These are phyloP conservation scores for Lucilia sericata DNA, from an alignment of 1,140 invertebrate genomes.

Conservation along the genomic window DNA sequence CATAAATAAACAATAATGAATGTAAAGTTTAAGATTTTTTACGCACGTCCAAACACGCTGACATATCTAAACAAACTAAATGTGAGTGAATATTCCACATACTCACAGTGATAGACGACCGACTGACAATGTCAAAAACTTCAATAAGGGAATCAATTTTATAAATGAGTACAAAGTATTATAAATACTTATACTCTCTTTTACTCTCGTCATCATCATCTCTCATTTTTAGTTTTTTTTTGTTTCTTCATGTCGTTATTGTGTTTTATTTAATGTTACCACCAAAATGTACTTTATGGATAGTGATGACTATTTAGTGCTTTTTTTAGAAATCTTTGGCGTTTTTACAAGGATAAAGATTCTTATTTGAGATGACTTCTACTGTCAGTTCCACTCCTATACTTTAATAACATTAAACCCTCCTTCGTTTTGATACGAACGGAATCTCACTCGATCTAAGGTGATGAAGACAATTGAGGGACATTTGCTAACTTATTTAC, in stretches of 20 bases:
- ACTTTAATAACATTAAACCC: too few species aligned
- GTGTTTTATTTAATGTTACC: conserved; percentile 13
- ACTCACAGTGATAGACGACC: neutral
- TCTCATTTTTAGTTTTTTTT: neutral
- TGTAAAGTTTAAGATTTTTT: neutral
- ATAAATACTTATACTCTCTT: neutral
- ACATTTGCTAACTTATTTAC: too few species aligned
- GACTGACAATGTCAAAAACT: conserved; percentile 33
- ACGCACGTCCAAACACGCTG: conserved; percentile 21
- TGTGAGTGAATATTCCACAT: neutral
- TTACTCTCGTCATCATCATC: neutral
- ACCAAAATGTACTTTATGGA: conserved; percentile 1
- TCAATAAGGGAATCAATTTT: conserved; percentile 36
- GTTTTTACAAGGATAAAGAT: too few species aligned
- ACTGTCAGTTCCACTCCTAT: too few species aligned
- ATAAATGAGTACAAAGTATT: conserved; percentile 17
- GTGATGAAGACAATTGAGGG: too few species aligned
- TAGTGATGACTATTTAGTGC: neutral
- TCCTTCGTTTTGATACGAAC: too few species aligned
- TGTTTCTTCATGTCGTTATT: neutral
- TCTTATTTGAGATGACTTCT: too few species aligned
- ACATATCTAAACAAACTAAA: conserved; percentile 39
- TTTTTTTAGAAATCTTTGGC: neutral
- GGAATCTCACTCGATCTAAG: too few species aligned
- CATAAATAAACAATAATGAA: conserved; percentile 4